phyloP scores from a whole-genome alignment of 2,888 invertebrate genomes.

The Laothoe populi region DNA sequence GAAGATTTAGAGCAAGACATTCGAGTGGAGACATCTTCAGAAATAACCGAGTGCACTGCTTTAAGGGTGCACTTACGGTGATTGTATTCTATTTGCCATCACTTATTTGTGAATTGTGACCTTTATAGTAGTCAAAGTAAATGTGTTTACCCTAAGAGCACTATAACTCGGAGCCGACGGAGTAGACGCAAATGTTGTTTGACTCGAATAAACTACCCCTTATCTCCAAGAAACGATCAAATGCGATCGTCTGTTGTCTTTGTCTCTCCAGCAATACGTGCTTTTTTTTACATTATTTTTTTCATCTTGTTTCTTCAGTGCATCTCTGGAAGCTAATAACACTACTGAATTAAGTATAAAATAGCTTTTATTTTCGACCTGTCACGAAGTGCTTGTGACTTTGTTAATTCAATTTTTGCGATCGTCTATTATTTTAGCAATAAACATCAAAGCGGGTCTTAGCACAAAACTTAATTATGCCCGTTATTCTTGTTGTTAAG shows the following conservation, averaged over 20 bases:
- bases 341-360: background rate
- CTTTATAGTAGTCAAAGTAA: slow-evolving; percentile 40
- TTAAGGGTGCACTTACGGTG: slow-evolving; percentile 61
- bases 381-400: background rate
- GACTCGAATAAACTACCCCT: slow-evolving; percentile 26
- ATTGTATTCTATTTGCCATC: slow-evolving; percentile 58
- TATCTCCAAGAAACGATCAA: slow-evolving; percentile 27
- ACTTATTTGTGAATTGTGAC: slow-evolving; percentile 47
- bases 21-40: slow-evolving; percentile 47
- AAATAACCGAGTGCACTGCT: slow-evolving; percentile 52
- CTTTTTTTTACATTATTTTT: slow-evolving; percentile 6
- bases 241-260: slow-evolving; percentile 18
- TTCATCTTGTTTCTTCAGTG: slow-evolving; percentile 5
- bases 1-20: slow-evolving; percentile 44
- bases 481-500: slow-evolving; percentile 44
- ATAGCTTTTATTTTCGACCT: background rate
- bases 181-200: slow-evolving; percentile 29
- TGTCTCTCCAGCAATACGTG: slow-evolving; percentile 10
- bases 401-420: slow-evolving; percentile 16
- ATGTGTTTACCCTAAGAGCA: slow-evolving; percentile 22
- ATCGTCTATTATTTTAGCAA: slow-evolving; percentile 22
- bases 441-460: slow-evolving; percentile 29
- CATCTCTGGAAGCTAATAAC: background rate
- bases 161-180: slow-evolving; percentile 21
- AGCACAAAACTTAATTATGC: slow-evolving; percentile 44